Base-by-base conservation (phyloP, 1,140 invertebrate species). In the Druon quercuslanigerum region DNA sequence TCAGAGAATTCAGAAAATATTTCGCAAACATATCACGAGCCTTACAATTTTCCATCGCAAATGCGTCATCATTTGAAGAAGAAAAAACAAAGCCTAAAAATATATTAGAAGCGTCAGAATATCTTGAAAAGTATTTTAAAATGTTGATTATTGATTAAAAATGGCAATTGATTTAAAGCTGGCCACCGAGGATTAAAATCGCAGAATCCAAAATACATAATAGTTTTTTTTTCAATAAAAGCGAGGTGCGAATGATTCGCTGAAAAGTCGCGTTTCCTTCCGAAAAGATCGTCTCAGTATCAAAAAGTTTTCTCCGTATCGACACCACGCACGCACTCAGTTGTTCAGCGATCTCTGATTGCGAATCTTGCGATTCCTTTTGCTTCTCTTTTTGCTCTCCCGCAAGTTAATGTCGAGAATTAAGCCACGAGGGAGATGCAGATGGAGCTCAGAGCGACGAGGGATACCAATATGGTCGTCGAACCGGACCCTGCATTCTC, bases 371-470 rank as follows among this genome's bases (percentile, higher is more conserved):
- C 54, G 51, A 79, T 80, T 80, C 76, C 74, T 79, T 71, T 60
- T 73, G 77, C 79, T 70, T 57, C 78, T 81, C 17, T 16, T 72
- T 72, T 51, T 72, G 71, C 51, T 72, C 17, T 50, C 50, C n/a
- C n/a, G 16, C 20, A 72, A 72, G 52, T 46, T 54, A 72, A 73
- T 71, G 71, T 8, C 71, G 72, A 52, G 78, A 75, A 73, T 88
- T 87, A 88, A 80, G 78, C 85, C 60, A 81, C 76, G 75, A 87
- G 66, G 40, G 81, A 79, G 46, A 76, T 83, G 74, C 77, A 80
- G 70, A 74, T 51, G 74, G 76, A 73, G 57, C 77, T 72, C 75
- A 86, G 46, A 56, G 78, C 73, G 17, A 73, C 33, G 33, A 57
- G 33, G 20, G 86, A 79, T 50, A 87, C 77, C 33, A 83, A 25